These are phyloP conservation scores for Campoletis raptor DNA, from an alignment of 2,888 invertebrate genomes.

Conservation along the genomic window DNA sequence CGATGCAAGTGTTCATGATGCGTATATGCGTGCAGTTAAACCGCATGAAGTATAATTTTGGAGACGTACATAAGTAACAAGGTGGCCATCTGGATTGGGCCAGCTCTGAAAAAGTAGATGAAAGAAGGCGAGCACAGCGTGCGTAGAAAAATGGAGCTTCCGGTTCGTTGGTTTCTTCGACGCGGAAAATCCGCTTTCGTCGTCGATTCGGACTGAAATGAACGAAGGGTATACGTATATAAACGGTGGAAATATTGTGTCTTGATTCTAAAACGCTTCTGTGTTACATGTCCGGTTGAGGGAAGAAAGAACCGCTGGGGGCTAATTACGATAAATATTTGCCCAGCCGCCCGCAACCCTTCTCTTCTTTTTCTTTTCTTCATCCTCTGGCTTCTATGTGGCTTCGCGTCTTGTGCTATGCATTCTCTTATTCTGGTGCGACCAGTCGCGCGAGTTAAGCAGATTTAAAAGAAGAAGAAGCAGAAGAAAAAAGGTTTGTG, in stretches of 20 bases:
- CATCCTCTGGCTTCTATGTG: conserved; percentile 30
- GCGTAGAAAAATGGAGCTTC: conserved; percentile 71
- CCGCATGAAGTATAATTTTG: background rate
- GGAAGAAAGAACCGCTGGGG: conserved; percentile 66
- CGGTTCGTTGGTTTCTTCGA: conserved; percentile 70
- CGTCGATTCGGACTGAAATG: conserved; percentile 2
- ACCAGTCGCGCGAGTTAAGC: conserved; percentile 81
- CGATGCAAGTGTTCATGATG: conserved; percentile 10
- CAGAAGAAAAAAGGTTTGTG: conserved; percentile 61
- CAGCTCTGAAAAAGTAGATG: conserved; percentile 5
- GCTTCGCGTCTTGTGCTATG: conserved; percentile 20
- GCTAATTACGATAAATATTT: conserved; percentile 85
- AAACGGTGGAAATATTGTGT: conserved; percentile 21
- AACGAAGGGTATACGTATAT: background rate
- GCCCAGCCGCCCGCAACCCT: conserved; percentile 83
- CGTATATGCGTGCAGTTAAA: conserved; percentile 17
- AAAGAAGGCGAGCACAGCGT: conserved; percentile 28
- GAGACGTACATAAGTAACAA: conserved; percentile 8
- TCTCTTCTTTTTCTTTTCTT: conserved; percentile 67
- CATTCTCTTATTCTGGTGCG: conserved; percentile 66
- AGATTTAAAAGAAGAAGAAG: conserved; percentile 60
- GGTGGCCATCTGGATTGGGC: conserved; percentile 18
- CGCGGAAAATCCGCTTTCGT: conserved; percentile 69
- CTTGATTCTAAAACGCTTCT: conserved; percentile 10
- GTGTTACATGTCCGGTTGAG: conserved; percentile 45